These are phyloP conservation scores for Synanceia verrucosa DNA, from an alignment of 2,797 vertebrate genomes.

Conservation along the genomic window DNA sequence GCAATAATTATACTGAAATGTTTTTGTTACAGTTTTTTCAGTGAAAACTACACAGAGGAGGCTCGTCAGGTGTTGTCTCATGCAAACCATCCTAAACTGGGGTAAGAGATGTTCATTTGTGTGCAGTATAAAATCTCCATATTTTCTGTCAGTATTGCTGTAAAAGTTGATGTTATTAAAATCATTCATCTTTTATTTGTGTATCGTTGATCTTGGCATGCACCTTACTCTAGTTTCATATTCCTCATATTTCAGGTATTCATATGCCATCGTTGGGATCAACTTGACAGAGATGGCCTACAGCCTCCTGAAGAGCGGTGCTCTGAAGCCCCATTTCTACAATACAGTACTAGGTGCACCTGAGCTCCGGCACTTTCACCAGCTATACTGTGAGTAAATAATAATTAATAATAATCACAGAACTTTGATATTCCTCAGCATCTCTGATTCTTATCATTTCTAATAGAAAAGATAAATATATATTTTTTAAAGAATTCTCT, in stretches of 20 bases:
- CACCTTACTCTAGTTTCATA: not conserved
- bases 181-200: not conserved
- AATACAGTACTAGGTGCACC: constrained; percentile 86
- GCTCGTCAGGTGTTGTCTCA: constrained; percentile 91
- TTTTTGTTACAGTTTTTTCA: constrained; percentile 88
- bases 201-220: not conserved
- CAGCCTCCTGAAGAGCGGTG: constrained; percentile 90
- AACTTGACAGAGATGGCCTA: constrained; percentile 99
- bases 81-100: constrained; percentile 93
- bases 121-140: not conserved
- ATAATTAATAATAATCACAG: no score
- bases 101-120: constrained; percentile 81
- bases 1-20: not conserved
- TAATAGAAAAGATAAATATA: not conserved
- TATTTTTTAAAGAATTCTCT: not conserved
- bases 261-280: constrained; percentile 98
- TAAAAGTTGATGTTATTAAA: not conserved
- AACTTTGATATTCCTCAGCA: not conserved
- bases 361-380: constrained; percentile 90
- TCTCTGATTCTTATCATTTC: not conserved
- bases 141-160: not conserved
- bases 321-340: constrained; percentile 93
- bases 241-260: constrained; percentile 85
- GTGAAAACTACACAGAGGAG: constrained; percentile 90
- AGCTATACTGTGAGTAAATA: constrained; percentile 93